Base-by-base conservation (phyloP, 2,797 vertebrate genomes). In the Trachops cirrhosus region DNA sequence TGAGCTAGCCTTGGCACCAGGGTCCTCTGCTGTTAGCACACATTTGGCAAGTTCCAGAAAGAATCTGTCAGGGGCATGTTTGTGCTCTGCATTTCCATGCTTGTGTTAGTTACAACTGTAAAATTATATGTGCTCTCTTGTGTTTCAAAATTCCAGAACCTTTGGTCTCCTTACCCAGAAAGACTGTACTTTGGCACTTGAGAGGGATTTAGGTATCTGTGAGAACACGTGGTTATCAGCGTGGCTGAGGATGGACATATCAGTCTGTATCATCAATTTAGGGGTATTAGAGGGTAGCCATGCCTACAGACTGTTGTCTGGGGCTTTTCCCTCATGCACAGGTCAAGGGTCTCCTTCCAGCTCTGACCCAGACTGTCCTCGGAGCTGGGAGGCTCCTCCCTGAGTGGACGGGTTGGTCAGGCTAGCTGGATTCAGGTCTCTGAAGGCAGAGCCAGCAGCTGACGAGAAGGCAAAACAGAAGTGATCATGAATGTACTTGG, bases 381-480 rank as follows among this genome's bases (percentile, higher is more conserved):
- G 48, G 59, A 88, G 82, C 89, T 57, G 32, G 68, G 39, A 89
- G 22, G 48, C 24, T 86, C 29, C 59, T 94, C 73, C 78, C 46
- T 93, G 52, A 94, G 80, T 80, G 86, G 48, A 80, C 1, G 3
- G 59, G 37, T 22, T 50, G 29, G 1, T 29, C 48, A 59, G 59
- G n/a, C 18, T 64, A 79, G 50, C 80, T 94, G 64, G 34, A 86
- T 48, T 6, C 50, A 57, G 26, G 39, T 52, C 57, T 93, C 50
- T 68, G 57, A 68, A 94, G 62, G 77, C n/a, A 86, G n/a, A 95
- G 54, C 44, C 34, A 48, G 44, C 41, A 78, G 73, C 59, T 93
- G 75, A 94, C 82, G 68, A 93, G 68, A 93, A 91, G 59, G 54
- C 71, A 88, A 77, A 88, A 32, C 77, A 86, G 48, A 96, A 91